A percentile compares a stretch with the other conserved stretches of the same genome.
These are phyloP conservation scores for Corella eumyota DNA, from an alignment of 23 tunicate species.

Conservation along the genomic window DNA sequence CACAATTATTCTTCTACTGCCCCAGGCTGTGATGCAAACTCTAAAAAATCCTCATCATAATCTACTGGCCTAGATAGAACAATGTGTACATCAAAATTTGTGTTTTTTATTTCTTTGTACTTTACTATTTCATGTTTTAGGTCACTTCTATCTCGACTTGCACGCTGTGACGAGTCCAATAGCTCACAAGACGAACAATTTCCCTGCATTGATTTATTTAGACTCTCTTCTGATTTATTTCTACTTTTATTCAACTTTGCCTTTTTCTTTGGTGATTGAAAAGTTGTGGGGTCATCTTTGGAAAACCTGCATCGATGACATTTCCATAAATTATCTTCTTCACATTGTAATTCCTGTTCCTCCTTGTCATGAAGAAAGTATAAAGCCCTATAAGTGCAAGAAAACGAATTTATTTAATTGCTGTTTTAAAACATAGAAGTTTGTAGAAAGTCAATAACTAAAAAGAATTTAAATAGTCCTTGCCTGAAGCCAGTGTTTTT, in stretches of 20 bases:
- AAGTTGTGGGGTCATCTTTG: background rate
- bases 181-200: conserved; percentile 8
- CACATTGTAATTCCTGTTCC: background rate
- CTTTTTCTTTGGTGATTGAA: conserved; percentile 5
- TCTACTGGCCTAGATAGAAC: conserved; percentile 69
- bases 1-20: conserved; percentile 28
- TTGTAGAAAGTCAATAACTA: background rate
- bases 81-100: conserved; percentile 53
- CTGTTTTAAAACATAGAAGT: background rate
- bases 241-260: background rate
- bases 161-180: conserved; percentile 26
- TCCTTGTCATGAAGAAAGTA: conserved; percentile 47
- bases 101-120: conserved; percentile 23
- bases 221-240: background rate
- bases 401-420: background rate
- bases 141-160: conserved; percentile 34
- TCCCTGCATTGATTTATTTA: background rate
- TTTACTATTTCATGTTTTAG: conserved; percentile 31
- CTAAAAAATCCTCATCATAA: conserved; percentile 64
- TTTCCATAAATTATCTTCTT: background rate
- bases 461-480: background rate
- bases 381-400: conserved; percentile 36
- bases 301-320: conserved; percentile 20
- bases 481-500: conserved; percentile 72
- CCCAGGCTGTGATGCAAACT: conserved; percentile 61